Evolutionary conservation across 1,140 invertebrate species (phyloP).

Genomic region (Tetragnatha versicolor): DNA sequence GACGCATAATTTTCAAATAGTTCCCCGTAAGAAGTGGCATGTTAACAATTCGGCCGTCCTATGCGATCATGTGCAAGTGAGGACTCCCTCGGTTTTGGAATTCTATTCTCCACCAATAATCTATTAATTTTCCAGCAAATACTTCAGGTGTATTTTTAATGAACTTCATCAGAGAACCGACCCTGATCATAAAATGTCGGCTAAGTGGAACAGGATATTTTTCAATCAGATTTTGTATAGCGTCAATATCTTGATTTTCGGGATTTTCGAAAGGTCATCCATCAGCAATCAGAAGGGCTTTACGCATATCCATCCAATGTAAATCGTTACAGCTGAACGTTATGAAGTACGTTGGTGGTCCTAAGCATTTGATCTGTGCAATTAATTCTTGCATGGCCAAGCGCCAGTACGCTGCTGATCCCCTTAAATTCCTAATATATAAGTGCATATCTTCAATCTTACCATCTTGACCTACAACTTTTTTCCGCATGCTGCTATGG

Average conservation of each 20-base stretch:
- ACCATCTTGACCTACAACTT: conserved; percentile 2
- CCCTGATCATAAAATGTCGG: not conserved
- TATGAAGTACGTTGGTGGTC: conserved; percentile 31
- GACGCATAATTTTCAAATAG: conserved; percentile 60
- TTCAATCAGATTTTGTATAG: not conserved
- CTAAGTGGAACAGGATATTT: not conserved
- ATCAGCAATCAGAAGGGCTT: conserved; percentile 39
- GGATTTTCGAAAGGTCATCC: not conserved
- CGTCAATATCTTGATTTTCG: conserved; percentile 12
- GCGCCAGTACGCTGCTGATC: conserved; percentile 53
- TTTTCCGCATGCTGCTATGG: conserved; percentile 38
- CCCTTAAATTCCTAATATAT: conserved; percentile 33
- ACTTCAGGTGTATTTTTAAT: conserved; percentile 22
- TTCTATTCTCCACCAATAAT: conserved; percentile 62
- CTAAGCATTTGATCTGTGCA: conserved; percentile 45
- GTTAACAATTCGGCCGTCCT: conserved; percentile 51
- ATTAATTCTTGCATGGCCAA: conserved; percentile 31
- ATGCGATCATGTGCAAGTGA: conserved; percentile 65
- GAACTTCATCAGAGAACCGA: conserved; percentile 13
- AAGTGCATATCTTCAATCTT: conserved; percentile 25
- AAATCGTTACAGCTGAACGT: conserved; percentile 54
- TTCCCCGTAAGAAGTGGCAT: conserved; percentile 58
- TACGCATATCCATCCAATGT: conserved; percentile 50
- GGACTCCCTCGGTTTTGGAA: conserved; percentile 66
- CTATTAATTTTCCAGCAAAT: conserved; percentile 27